A percentile compares a stretch with the other conserved stretches of the same genome.
phyloP scores from a whole-genome alignment of 2,888 invertebrate species.

The Eristalis pertinax region DNA sequence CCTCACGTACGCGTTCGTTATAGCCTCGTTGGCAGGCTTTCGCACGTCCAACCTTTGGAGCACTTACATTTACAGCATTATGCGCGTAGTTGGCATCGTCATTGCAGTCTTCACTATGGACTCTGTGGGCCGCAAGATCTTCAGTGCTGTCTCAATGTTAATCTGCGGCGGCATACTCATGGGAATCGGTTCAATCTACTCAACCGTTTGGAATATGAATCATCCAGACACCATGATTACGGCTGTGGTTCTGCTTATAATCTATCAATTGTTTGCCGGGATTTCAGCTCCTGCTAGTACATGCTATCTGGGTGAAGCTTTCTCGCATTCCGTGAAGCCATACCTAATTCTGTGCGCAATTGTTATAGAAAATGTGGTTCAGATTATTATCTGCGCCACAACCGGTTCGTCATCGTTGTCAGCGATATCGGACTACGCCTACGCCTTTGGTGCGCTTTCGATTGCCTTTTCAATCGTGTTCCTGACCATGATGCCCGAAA shows the following conservation, averaged over 20 bases:
- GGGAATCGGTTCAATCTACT: constrained; percentile 74
- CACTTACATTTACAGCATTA: constrained; percentile 48
- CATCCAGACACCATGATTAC: constrained; percentile 39
- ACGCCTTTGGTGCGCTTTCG: constrained; percentile 67
- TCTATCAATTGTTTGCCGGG: constrained; percentile 76
- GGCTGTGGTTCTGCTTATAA: constrained; percentile 45
- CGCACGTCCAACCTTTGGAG: constrained; percentile 16
- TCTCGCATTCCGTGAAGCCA: constrained; percentile 75
- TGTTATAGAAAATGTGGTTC: constrained; percentile 75
- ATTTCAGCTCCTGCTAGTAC: constrained; percentile 74
- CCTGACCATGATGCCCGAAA: constrained; percentile 76
- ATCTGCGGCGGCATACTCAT: constrained; percentile 73
- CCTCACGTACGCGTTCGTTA: constrained; percentile 42
- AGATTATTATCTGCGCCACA: constrained; percentile 29
- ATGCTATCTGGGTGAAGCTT: constrained; percentile 77
- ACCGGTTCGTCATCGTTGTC: not conserved
- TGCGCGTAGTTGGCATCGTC: constrained; percentile 72
- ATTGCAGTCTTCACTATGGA: constrained; percentile 73
- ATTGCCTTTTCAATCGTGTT: constrained; percentile 72
- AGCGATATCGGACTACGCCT: constrained; percentile 71
- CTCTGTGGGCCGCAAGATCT: constrained; percentile 75
- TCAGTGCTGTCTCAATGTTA: constrained; percentile 72
- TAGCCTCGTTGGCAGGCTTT: not conserved
- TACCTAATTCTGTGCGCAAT: constrained; percentile 74
- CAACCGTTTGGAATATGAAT: not conserved